Evolutionary conservation across 2,797 vertebrate species (phyloP), one percentile per base, ranked within the genome.

Genomic region (Esox masquinongy): DNA sequence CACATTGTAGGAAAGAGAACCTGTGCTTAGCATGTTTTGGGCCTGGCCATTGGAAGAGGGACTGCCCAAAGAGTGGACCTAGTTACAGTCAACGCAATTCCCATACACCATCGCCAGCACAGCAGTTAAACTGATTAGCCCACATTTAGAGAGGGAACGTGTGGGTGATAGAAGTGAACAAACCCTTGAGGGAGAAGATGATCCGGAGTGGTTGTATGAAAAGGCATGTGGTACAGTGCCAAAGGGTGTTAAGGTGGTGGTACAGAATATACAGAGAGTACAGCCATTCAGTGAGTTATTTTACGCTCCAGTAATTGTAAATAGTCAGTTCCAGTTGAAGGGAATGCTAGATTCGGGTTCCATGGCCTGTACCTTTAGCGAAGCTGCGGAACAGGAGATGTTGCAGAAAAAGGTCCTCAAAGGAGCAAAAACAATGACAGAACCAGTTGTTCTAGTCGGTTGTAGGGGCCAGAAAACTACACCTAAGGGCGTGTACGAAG

Each of bases 281-380:
- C 3, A 39, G 6, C 3, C 69, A 0, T 79, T 70, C 31, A 24
- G 71, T 19, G 56, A 83, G 9, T 49, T 87, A 14, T 89, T 89
- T 11, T 78, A 86, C 39, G 43, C 77, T 0, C 19, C 80, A 1
- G 83, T 87, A 0, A 63, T 0, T 1, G 26, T 86, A 0, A 85
- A 80, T 49, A 75, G 70, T 17, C n/a, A 0, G 2, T 51, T 66
- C 0, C 68, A 83, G 0, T 0, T 85, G 0, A 29, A 64, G 0
- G 80, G 80, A 0, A 79, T 85, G n/a, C n/a, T n/a, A n/a, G n/a
- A n/a, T n/a, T n/a, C n/a, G n/a, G n/a, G n/a, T n/a, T n/a, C n/a
- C n/a, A n/a, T n/a, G n/a, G n/a, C n/a, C n/a, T n/a, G n/a, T 2
- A 90, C 80, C 1, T 24, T 86, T 1, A 88, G 78, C 36, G 77